Percentiles rank a stretch among this genome's conserved stretches.
Evolutionary conservation across 2,888 invertebrate species (phyloP).

Genomic region (Acheta domesticus): DNA sequence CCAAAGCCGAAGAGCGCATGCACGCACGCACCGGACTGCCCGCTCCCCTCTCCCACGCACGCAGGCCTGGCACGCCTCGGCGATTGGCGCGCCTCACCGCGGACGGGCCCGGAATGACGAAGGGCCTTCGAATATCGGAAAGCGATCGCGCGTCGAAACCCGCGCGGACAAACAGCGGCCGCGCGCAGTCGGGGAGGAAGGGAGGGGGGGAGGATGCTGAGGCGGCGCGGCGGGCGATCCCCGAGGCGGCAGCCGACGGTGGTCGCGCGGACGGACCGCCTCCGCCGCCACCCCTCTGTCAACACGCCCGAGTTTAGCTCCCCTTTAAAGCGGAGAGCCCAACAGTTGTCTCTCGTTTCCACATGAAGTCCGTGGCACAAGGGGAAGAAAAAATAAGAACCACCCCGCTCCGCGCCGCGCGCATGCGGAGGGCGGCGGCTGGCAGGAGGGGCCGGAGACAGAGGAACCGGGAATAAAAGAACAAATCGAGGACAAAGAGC

Average conservation of each 20-base stretch:
- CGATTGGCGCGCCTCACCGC: neutral
- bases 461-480: neutral
- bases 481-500: neutral
- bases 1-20: neutral
- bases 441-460: neutral
- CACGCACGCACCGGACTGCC: neutral
- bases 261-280: no score
- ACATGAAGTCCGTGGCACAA: conserved; percentile 10
- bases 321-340: conserved; percentile 3
- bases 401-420: neutral
- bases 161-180: neutral
- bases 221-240: neutral
- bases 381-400: neutral
- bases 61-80: no score
- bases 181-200: neutral
- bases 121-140: neutral
- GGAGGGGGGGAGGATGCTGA: neutral
- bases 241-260: neutral
- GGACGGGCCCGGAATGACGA: neutral
- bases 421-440: neutral
- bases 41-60: no score
- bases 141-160: neutral
- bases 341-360: conserved; percentile 7
- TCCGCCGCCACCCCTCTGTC: no score
- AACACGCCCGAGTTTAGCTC: neutral